Evolutionary conservation across 2,113 vertebrate species (phyloP).

Genomic region (Apodemus speciosus): DNA sequence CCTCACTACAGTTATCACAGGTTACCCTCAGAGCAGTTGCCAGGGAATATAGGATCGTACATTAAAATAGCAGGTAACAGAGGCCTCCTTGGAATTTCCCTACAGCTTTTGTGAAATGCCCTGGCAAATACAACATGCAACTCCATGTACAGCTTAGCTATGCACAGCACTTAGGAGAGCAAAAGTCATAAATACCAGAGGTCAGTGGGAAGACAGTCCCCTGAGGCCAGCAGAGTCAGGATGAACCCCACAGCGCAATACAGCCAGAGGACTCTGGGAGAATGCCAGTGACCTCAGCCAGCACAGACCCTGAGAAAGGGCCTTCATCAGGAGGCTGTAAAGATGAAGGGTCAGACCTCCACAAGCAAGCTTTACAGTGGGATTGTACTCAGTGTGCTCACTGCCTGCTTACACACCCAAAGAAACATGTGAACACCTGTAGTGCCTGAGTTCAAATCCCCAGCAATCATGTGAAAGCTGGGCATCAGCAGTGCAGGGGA

Average conservation of each 20-base stretch:
- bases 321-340: background rate
- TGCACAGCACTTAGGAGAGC: background rate
- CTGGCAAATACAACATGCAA: background rate
- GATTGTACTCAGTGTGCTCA: background rate
- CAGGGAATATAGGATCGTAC: too few species aligned
- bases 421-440: background rate
- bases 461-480: background rate
- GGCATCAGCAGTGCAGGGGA: background rate
- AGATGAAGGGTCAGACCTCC: background rate
- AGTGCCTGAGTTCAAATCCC: background rate
- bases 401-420: background rate
- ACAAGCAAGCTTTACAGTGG: background rate
- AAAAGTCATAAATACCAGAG: background rate
- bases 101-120: background rate
- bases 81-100: background rate
- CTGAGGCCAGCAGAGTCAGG: background rate
- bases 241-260: background rate
- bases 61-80: background rate
- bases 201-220: background rate
- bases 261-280: background rate
- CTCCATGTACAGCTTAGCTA: too few species aligned
- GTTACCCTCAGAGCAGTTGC: background rate
- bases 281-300: background rate
- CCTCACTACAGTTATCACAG: background rate
- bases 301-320: background rate